Percentiles rank a stretch among this genome's conserved stretches.
These are phyloP conservation scores for Lepilemur ruficaudatus DNA, from an alignment of 2,797 vertebrate genomes.

Conservation along the genomic window DNA sequence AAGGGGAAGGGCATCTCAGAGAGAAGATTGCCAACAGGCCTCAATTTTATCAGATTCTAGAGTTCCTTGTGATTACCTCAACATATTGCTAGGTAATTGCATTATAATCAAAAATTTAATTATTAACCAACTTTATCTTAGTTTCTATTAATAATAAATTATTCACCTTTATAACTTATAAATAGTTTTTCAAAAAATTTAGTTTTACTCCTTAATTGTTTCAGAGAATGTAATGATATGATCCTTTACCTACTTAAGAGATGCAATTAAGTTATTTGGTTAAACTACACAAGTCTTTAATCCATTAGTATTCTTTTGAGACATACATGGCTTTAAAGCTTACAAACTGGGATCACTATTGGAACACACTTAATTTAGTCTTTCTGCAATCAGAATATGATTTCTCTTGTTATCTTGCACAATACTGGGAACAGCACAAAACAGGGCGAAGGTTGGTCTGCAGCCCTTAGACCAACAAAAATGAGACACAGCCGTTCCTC, in stretches of 20 bases:
- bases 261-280: neutral
- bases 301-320: slow-evolving; percentile 18
- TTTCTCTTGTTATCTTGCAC: slow-evolving; percentile 62
- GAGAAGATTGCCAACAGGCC: neutral
- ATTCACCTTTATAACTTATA: slow-evolving; percentile 54
- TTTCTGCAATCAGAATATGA: slow-evolving; percentile 39
- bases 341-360: neutral
- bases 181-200: slow-evolving; percentile 18
- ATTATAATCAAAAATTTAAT: slow-evolving; percentile 62
- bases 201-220: slow-evolving; percentile 25
- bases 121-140: slow-evolving; percentile 67
- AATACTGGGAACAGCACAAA: neutral
- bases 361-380: neutral
- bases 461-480: slow-evolving; percentile 43
- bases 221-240: neutral
- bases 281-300: neutral
- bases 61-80: slow-evolving; percentile 43
- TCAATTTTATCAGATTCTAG: slow-evolving; percentile 45
- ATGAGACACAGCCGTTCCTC: neutral
- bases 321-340: neutral
- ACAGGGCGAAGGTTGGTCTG: slow-evolving; percentile 41
- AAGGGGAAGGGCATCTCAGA: neutral
- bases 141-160: slow-evolving; percentile 52
- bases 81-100: slow-evolving; percentile 2
- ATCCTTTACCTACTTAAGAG: slow-evolving; percentile 26